phyloP scores from a whole-genome alignment of 2,888 invertebrate species.

The Hydraecia micacea region DNA sequence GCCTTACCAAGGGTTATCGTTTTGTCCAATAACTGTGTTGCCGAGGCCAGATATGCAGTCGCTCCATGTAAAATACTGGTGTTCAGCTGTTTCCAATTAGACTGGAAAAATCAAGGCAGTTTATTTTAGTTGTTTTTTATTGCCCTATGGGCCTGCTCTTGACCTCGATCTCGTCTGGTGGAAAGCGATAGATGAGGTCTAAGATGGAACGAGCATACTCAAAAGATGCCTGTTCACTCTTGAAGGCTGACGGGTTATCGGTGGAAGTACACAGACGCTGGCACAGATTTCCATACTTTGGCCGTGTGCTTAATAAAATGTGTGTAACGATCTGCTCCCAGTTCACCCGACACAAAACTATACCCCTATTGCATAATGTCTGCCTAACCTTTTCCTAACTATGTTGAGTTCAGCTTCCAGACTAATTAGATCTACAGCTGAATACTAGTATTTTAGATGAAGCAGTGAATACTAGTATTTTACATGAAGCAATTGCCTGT shows the following conservation, averaged over 20 bases:
- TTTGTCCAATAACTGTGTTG: not conserved
- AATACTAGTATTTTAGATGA: not conserved
- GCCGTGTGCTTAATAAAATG: not conserved
- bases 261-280: not conserved
- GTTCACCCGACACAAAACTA: not conserved
- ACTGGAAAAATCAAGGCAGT: not conserved
- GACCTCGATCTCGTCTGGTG: not conserved
- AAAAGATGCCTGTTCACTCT: not conserved
- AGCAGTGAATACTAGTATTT: no score
- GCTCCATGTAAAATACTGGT: not conserved
- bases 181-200: not conserved
- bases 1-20: not conserved
- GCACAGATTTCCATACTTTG: not conserved
- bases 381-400: not conserved
- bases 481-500: not conserved
- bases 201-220: no score
- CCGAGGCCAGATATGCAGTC: not conserved
- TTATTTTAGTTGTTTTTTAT: not conserved
- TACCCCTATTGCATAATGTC: constrained; percentile 6
- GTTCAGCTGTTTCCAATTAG: not conserved
- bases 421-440: not conserved
- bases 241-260: not conserved
- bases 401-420: not conserved
- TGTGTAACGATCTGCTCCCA: not conserved
- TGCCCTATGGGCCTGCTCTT: not conserved